Percentiles rank a stretch among this genome's conserved stretches.
phyloP scores from a whole-genome alignment of 2,113 vertebrate species.

The Entomyzon cyanotis region DNA sequence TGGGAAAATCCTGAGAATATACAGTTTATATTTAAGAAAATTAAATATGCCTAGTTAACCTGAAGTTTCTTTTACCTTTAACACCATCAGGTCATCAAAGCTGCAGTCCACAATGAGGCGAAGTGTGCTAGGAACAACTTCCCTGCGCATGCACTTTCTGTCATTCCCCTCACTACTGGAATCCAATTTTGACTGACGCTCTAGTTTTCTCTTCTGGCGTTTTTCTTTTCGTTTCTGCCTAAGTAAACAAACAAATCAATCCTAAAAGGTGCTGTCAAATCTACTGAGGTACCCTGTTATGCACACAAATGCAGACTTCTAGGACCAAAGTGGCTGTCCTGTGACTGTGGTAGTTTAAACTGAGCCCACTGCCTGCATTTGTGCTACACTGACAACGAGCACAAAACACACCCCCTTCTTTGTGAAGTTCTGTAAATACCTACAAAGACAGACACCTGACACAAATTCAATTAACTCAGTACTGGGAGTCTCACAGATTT shows the following conservation, averaged over 20 bases:
- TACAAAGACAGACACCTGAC: background rate
- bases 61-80: conserved; percentile 80
- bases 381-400: background rate
- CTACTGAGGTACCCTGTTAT: background rate
- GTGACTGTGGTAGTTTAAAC: background rate
- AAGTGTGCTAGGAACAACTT: conserved; percentile 78
- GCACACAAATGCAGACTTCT: background rate
- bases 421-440: background rate
- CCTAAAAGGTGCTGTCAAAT: background rate
- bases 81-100: conserved; percentile 90
- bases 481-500: background rate
- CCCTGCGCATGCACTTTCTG: conserved; percentile 80
- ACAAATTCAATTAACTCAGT: background rate
- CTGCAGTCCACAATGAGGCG: conserved; percentile 93
- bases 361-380: background rate
- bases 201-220: conserved; percentile 88
- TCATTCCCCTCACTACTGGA: conserved; percentile 57
- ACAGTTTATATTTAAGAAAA: background rate
- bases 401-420: background rate
- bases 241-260: background rate
- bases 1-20: background rate
- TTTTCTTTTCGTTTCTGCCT: conserved; percentile 93
- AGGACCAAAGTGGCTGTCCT: background rate
- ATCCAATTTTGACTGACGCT: conserved; percentile 77
- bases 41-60: background rate